Evolutionary conservation across 2,113 vertebrate species (phyloP).

Genomic region (Urocolius indicus): DNA sequence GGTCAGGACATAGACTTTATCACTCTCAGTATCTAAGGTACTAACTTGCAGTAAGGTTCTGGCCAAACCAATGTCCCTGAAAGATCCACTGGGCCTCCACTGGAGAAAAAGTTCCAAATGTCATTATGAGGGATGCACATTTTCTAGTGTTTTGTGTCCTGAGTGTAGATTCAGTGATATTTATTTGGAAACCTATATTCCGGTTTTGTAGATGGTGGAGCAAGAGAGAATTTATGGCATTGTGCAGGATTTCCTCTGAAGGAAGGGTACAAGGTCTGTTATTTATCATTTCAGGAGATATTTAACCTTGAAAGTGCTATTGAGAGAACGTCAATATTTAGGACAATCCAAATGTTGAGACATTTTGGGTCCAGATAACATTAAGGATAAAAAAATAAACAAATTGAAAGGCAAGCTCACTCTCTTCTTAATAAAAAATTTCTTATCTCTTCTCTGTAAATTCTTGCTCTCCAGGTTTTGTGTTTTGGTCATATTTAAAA

Average conservation of each 20-base stretch:
- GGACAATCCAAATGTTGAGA: background rate
- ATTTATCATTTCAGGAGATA: background rate
- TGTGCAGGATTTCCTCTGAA: background rate
- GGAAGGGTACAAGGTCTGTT: background rate
- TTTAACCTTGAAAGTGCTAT: background rate
- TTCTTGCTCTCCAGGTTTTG: conserved; percentile 28
- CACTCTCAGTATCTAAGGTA: background rate
- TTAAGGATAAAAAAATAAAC: background rate
- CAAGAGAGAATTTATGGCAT: background rate
- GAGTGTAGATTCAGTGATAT: background rate
- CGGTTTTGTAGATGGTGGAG: background rate
- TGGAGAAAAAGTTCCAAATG: background rate
- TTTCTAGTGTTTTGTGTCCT: background rate
- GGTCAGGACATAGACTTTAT: background rate
- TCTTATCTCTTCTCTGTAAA: conserved; percentile 38
- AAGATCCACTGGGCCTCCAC: background rate
- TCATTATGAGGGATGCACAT: background rate
- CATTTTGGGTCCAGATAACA: background rate
- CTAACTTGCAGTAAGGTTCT: background rate
- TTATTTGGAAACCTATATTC: background rate
- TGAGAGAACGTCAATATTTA: background rate
- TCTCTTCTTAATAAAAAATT: conserved; percentile 40
- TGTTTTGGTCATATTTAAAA: conserved; percentile 39
- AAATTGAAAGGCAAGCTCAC: conserved; percentile 16
- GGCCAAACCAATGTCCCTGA: background rate